Evolutionary conservation across 1,140 invertebrate species (phyloP).

Genomic region (Dendrolimus punctatus): DNA sequence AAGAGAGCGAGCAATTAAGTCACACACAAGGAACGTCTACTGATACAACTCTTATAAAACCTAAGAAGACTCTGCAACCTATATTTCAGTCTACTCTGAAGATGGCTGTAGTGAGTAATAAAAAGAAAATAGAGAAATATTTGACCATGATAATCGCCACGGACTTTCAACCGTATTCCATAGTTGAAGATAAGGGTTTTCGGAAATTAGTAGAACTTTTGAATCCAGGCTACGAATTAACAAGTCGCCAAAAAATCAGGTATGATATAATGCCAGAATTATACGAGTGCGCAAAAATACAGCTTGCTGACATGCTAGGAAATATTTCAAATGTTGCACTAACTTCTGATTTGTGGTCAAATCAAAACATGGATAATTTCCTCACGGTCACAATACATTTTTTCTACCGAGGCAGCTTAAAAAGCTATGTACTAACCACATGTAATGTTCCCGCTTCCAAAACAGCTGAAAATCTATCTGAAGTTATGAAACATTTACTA

Average conservation of each 20-base stretch:
- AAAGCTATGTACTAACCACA: slow-evolving; percentile 1
- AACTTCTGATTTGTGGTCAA: slow-evolving; percentile 1
- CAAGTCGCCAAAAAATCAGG: slow-evolving; percentile 1
- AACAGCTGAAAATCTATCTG: not conserved
- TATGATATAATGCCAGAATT: not conserved
- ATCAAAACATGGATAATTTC: slow-evolving; percentile 1
- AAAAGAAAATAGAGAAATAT: not conserved
- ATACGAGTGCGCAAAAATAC: slow-evolving; percentile 1
- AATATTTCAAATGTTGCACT: slow-evolving; percentile 1
- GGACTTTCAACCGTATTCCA: too few relatives aligned
- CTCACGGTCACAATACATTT: slow-evolving; percentile 1
- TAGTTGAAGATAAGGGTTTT: too few relatives aligned
- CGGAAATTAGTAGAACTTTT: not conserved
- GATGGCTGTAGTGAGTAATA: not conserved
- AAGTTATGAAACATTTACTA: not conserved
- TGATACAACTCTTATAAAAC: not conserved
- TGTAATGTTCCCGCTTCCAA: slow-evolving; percentile 1
- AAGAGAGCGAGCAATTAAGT: not conserved
- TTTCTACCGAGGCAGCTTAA: not conserved
- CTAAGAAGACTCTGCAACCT: too few relatives aligned
- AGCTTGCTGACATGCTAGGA: not conserved
- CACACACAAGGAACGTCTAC: not conserved
- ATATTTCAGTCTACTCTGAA: too few relatives aligned
- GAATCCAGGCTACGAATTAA: slow-evolving; percentile 1
- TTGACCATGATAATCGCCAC: not conserved